phyloP scores from a whole-genome alignment of 2,888 invertebrate genomes.

The Drosophila crucigera region DNA sequence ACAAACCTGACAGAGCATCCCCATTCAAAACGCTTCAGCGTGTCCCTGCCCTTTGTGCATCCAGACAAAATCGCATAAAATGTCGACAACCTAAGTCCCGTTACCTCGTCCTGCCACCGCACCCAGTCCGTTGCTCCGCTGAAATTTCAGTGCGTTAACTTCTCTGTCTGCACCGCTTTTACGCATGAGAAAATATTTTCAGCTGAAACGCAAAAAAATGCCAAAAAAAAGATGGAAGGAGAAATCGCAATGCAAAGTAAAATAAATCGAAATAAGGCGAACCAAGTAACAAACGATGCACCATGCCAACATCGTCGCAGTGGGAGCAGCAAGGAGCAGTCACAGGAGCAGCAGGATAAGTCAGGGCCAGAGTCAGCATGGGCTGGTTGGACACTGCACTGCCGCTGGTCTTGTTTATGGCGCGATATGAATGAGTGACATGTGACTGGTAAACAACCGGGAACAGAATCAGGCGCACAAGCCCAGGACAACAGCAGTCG shows the following conservation, averaged over 20 bases:
- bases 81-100: conserved; percentile 36
- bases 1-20: conserved; percentile 25
- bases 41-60: not conserved
- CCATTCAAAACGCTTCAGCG: not conserved
- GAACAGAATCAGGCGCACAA: conserved; percentile 18
- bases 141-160: conserved; percentile 59
- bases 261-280: conserved; percentile 76
- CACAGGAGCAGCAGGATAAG: not conserved
- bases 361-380: not conserved
- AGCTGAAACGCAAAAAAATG: conserved; percentile 52
- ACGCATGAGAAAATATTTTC: conserved; percentile 80
- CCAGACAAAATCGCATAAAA: conserved; percentile 37
- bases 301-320: conserved; percentile 66
- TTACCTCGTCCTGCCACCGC: not conserved
- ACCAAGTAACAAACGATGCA: conserved; percentile 66
- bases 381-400: conserved; percentile 31
- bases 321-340: not conserved
- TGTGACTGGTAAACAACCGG: conserved; percentile 67
- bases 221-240: not conserved
- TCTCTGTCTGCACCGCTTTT: conserved; percentile 70
- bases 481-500: conserved; percentile 15
- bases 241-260: conserved; percentile 57
- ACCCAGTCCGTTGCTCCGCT: conserved; percentile 12
- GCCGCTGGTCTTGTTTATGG: conserved; percentile 68
- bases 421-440: conserved; percentile 79